These are phyloP conservation scores for Diceros bicornis DNA, from an alignment of 2,797 vertebrate genomes.

Conservation along the genomic window DNA sequence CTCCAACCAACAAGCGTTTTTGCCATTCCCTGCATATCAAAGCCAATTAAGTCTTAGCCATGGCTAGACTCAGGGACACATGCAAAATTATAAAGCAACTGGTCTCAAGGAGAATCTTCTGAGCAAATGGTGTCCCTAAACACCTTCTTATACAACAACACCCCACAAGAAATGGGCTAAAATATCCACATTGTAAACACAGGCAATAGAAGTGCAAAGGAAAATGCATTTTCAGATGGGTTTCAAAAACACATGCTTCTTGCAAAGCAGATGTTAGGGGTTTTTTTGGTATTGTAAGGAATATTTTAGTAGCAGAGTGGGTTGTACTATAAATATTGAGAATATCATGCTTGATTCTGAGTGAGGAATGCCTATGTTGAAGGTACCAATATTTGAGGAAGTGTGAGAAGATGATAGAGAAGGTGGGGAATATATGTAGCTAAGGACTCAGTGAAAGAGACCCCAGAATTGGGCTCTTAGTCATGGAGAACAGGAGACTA, in stretches of 20 bases:
- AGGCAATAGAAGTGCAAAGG: neutral
- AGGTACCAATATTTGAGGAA: neutral
- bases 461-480: neutral
- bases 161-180: neutral
- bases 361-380: neutral
- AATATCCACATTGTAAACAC: neutral
- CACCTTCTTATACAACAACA: neutral
- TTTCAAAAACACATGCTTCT: slow-evolving; percentile 10
- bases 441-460: neutral
- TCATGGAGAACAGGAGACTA: neutral
- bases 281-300: neutral
- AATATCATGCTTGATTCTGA: neutral
- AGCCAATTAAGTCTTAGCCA: neutral
- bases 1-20: neutral
- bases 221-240: neutral
- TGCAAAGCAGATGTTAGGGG: slow-evolving; percentile 30
- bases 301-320: neutral
- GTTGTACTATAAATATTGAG: neutral
- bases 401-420: neutral
- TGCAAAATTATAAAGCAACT: neutral
- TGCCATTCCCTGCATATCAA: neutral
- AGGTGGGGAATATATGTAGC: too few species aligned
- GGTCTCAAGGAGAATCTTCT: neutral
- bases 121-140: neutral
- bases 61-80: neutral